These are phyloP conservation scores for Epistrophella euchroma DNA, from an alignment of 2,888 invertebrate genomes.

Conservation along the genomic window DNA sequence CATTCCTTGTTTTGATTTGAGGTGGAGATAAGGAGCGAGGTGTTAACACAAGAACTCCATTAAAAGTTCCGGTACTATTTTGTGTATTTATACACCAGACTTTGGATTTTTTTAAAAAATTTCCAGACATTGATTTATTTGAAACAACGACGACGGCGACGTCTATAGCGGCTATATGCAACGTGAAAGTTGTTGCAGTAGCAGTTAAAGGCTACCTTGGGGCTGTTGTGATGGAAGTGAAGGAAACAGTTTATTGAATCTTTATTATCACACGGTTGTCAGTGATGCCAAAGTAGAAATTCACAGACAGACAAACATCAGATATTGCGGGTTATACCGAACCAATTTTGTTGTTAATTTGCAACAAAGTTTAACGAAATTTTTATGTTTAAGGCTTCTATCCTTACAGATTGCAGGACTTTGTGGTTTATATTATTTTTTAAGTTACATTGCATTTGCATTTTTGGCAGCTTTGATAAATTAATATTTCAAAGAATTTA, in stretches of 20 bases:
- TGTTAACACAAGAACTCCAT: slow-evolving; percentile 75
- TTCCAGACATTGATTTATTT: slow-evolving; percentile 72
- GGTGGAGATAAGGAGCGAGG: slow-evolving; percentile 61
- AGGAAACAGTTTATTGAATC: slow-evolving; percentile 23
- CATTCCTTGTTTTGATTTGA: slow-evolving; percentile 40
- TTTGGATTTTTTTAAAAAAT: slow-evolving; percentile 47
- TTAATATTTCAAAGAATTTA: slow-evolving; percentile 29
- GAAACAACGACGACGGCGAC: slow-evolving; percentile 42
- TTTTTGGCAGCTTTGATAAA: neutral
- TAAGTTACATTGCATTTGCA: slow-evolving; percentile 17
- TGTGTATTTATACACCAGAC: slow-evolving; percentile 41
- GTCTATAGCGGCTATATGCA: neutral
- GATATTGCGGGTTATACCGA: neutral
- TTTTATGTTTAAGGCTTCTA: slow-evolving; percentile 14
- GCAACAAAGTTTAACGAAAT: slow-evolving; percentile 48
- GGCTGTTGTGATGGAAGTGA: slow-evolving; percentile 21
- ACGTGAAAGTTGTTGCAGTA: slow-evolving; percentile 61
- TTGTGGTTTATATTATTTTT: neutral
- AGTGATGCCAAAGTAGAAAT: slow-evolving; percentile 19
- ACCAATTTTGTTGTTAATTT: neutral
- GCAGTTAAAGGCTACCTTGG: slow-evolving; percentile 32
- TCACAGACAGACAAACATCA: slow-evolving; percentile 3
- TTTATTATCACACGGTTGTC: slow-evolving; percentile 32
- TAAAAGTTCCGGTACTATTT: slow-evolving; percentile 64
- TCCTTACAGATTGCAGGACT: neutral